Evolutionary conservation across 2,113 vertebrate species (phyloP).

Genomic region (Cynopterus brachyotis): DNA sequence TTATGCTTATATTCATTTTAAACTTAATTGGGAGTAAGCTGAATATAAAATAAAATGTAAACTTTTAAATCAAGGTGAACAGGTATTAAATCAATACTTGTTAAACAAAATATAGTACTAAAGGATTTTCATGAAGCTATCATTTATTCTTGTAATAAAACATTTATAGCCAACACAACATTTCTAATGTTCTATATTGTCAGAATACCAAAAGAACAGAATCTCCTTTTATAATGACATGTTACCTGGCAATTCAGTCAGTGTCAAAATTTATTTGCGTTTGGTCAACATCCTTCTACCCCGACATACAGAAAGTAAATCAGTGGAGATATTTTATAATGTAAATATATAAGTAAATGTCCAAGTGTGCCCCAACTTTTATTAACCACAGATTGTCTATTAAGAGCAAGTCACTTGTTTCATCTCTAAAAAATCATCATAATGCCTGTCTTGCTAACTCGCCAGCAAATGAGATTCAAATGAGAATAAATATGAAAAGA

Average conservation of each 20-base stretch:
- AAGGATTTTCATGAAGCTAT: constrained; percentile 13
- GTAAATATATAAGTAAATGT: constrained; percentile 12
- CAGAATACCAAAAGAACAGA: constrained; percentile 13
- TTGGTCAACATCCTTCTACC: background rate
- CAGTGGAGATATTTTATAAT: background rate
- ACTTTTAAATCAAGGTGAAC: constrained; percentile 58
- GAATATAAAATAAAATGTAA: constrained; percentile 67
- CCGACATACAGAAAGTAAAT: constrained; percentile 19
- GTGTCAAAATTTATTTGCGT: constrained; percentile 33
- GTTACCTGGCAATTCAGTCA: background rate
- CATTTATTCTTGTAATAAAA: constrained; percentile 14
- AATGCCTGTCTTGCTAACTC: background rate
- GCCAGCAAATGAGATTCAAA: constrained; percentile 29
- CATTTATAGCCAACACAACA: background rate
- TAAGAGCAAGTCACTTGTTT: background rate
- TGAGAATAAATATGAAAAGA: background rate
- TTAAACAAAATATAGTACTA: constrained; percentile 41
- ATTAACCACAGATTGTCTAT: background rate
- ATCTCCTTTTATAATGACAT: constrained; percentile 21
- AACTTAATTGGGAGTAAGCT: constrained; percentile 30
- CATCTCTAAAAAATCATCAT: constrained; percentile 8
- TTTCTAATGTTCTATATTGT: background rate
- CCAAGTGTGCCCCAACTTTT: background rate
- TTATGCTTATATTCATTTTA: constrained; percentile 44
- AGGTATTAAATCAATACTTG: constrained; percentile 55